Evolutionary conservation across 2,888 invertebrate species (phyloP), one percentile per base, ranked within the genome.

Genomic region (Platerodrilus igneus): DNA sequence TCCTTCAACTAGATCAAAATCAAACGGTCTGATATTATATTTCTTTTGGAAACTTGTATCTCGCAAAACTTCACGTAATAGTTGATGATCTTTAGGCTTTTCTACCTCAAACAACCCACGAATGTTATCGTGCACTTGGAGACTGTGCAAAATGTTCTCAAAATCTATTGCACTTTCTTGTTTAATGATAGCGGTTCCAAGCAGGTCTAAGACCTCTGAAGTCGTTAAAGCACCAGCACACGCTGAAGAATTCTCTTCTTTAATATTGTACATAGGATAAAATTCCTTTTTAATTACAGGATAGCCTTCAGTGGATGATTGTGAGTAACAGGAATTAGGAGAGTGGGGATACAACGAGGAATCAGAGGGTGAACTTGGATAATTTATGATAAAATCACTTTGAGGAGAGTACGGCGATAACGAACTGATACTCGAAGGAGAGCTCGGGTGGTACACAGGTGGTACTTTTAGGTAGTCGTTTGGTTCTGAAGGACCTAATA

Each of bases 31-130:
- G 50, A 90, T 72, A 62, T 90, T 90, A 65, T 84, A 82, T 59
- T 85, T 81, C 64, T 82, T 82, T 65, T 89, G 90, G 66, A 89
- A 90, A 49, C 85, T 82, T 4, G 87, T 89, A 59, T 90, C 90
- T 62, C 85, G 78, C 33, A 90, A 69, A 34, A 86, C 89, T 59
- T 90, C 87, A 41, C 89, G 74, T 38, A 91, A 65, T 33, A 89
- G 69, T 59, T 84, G 81, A 67, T 90, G 85, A 62, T 86, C 81
- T 38, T 55, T 55, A 4, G 40, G 23, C 33, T 39, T 43, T 17
- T 50, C 43, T 7, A 45, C 53, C 30, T 58, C 55, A n/a, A 63
- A 37, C 30, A 62, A 37, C 20, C 55, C 55, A 39, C 57, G 50
- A 6, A 62, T 43, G 4, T 55, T 55, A 14, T 57, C 56, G 9